Base-by-base conservation (phyloP, 2,888 invertebrate species). In the Cremastobaeus sp. region DNA sequence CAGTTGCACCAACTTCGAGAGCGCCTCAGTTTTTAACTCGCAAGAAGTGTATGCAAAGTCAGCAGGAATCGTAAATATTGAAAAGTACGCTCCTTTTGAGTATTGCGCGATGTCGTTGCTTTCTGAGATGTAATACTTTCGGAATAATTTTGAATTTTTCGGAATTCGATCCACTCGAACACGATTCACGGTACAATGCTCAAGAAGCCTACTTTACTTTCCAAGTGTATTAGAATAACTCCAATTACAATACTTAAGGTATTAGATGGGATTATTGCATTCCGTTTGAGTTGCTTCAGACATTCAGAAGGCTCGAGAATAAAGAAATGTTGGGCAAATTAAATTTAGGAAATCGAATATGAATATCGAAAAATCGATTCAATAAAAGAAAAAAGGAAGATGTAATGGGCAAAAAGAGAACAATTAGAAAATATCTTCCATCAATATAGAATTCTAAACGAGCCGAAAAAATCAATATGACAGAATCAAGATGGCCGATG, bases 141-240 rank as follows among this genome's bases (percentile, higher is more conserved):
- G 17, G 52, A 68, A 59, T 59, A 28, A 52, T 68, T 69, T 45
- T 11, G 30, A 45, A 69, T 52, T 50, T 20, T 50, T 52, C 45
- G 50, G 50, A 69, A 69, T 52, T 69, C 59, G 50, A 52, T 55
- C 52, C 28, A 8, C 12, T 11, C n/a, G 12, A 37, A 39, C 25
- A 37, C 30, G 17, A 18, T 45, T 50, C 39, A 15, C 11, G 12
- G 47, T 18, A 28, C 39, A 41, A 34, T 18, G 34, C 41, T 28
- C 52, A 45, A 48, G 55, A 70, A 55, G 69, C 34, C 48, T 70
- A 59, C 43, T 21, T n/a, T n/a, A 48, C 37, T 59, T 43, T 43
- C 28, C 47, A 60, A 69, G 54, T 54, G 54, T 60, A 48, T 62
- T 70, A 62, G 47, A 60, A 45, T 59, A 60, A 69, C 62, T 69